Evolutionary conservation across 1,140 invertebrate species (phyloP), one percentile per base, ranked within the genome.

Genomic region (Micrasema longulum): DNA sequence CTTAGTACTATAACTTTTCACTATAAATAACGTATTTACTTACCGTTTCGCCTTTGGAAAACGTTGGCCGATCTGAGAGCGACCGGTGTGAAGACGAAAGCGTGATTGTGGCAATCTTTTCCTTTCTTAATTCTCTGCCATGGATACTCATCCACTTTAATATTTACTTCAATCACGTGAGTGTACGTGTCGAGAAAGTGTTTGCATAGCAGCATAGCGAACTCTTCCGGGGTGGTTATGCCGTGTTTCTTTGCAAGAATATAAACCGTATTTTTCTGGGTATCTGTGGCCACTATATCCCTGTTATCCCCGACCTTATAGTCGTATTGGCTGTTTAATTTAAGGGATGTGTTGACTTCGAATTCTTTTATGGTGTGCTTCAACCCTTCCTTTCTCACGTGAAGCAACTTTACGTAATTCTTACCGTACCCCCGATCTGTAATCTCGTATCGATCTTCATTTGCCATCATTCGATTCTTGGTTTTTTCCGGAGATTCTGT

Each of bases 241-340:
- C 91, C 92, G 79, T 91, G 83, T 74, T 92, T 91, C 78, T 92
- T 93, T 9, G 92, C 92, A 72, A 93, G 76, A 22, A 93, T 77
- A 78, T 93, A 93, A n/a, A 93, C 90, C 0, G 91, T 93, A 77
- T 94, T 94, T 83, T 93, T 93, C 76, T 94, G 92, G 6, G 91
- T 91, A 77, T 94, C 92, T 0, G 92, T 94, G 1, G 92, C 92
- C n/a, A 92, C 88, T 41, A 92, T 89, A 76, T 91, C 89, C 36
- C 87, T 86, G 75, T 92, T 92, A 78, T 91, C 89, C n/a, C 89
- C 90, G 9, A 48, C 7, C 31, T 48, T 45, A 45, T 62, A 69
- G 74, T 93, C 92, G 55, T 87, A 88, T 74, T 91, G 87, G 4
- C 87, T 88, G 50, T 87, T 84, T n/a, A 94, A 80, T 70, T 89